phyloP scores from a whole-genome alignment of 2,888 invertebrate genomes.

The Amphimallon solstitiale region DNA sequence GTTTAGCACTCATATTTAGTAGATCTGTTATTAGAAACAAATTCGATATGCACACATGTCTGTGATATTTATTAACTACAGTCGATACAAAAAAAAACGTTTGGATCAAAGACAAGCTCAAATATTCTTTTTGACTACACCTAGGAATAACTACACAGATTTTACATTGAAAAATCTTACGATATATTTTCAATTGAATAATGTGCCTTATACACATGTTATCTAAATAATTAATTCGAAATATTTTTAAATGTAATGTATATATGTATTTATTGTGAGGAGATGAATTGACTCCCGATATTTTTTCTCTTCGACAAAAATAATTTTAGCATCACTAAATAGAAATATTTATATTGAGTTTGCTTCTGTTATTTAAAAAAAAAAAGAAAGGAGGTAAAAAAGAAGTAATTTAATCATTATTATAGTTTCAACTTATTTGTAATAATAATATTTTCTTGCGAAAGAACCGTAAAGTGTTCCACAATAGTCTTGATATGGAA shows the following conservation, averaged over 20 bases:
- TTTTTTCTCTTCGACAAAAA: neutral
- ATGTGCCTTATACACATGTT: slow-evolving; percentile 22
- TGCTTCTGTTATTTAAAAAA: neutral
- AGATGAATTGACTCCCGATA: neutral
- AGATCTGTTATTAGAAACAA: slow-evolving; percentile 12
- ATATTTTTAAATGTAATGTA: neutral
- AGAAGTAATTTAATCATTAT: neutral
- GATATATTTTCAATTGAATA: neutral
- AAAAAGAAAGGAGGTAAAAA: neutral
- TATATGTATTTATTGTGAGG: neutral
- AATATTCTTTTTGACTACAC: neutral
- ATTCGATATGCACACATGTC: slow-evolving; percentile 10
- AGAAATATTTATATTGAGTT: neutral
- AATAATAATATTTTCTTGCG: too few relatives aligned
- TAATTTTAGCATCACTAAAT: slow-evolving; percentile 24
- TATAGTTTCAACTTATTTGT: too few relatives aligned
- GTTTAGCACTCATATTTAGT: neutral
- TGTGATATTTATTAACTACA: slow-evolving; percentile 19
- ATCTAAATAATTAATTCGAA: neutral
- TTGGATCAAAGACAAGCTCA: slow-evolving; percentile 11
- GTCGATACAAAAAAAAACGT: neutral
- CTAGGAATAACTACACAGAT: neutral
- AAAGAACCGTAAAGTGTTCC: slow-evolving; percentile 23
- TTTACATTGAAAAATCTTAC: neutral
- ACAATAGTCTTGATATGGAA: slow-evolving; percentile 14